Base-by-base conservation (phyloP, 2,797 vertebrate species). In the Eulemur mongoz region DNA sequence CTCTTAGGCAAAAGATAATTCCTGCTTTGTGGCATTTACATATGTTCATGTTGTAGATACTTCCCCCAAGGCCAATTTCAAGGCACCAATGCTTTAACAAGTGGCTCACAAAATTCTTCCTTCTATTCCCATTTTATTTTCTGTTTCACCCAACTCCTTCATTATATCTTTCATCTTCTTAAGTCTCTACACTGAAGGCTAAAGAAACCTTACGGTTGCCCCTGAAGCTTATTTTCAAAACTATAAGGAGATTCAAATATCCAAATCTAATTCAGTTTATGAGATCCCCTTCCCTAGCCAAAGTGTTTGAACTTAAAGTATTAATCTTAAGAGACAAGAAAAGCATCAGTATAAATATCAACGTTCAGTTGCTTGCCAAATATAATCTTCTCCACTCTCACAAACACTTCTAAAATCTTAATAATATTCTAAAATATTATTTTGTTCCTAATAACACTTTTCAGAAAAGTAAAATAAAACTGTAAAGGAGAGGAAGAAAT, bases 141-240 rank as follows among this genome's bases (percentile, higher is more conserved):
- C 3, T 52, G 75, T 14, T 87, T 80, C 59, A 82, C 13, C 43
- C 70, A 85, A 1, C 5, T 90, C 32, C 25, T 85, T 73, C 9
- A 35, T 50, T 70, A 20, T 35, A 43, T n/a, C 50, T 82, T 72
- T 93, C 54, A 57, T 57, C 35, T 69, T 38, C 35, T 30, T 65
- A 35, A 78, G 25, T 61, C 23, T 59, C 13, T 89, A 4, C 30
- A 75, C 5, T 15, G 32, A 89, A 70, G 1, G 12, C 87, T 54
- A 76, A 63, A 57, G 35, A 86, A 96, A 65, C 4, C 1, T 91
- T 1, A 5, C 38, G 12, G 22, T 84, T 96, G 7, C 59, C 40
- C 38, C 32, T 52, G 22, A 95, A 76, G 25, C 4, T 90, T 12
- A 91, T 45, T 83, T 93, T 89, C 12, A 75, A 81, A 97, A 80